phyloP scores from a whole-genome alignment of 2,888 invertebrate species.

The Choristoneura rosaceana region DNA sequence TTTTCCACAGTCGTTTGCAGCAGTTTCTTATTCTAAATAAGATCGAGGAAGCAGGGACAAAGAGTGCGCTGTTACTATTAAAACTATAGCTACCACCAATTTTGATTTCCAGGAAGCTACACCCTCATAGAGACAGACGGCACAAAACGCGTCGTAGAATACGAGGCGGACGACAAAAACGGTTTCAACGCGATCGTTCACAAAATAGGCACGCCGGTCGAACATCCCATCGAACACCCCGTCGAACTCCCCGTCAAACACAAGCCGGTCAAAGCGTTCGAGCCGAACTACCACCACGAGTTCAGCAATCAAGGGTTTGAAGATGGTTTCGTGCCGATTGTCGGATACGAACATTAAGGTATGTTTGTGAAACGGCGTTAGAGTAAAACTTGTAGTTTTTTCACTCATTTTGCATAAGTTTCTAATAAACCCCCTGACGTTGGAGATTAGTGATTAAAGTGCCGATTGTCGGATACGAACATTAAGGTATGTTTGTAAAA shows the following conservation, averaged over 20 bases:
- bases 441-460: too few relatives aligned
- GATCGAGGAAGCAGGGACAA: too few relatives aligned
- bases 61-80: too few relatives aligned
- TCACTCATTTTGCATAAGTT: too few relatives aligned
- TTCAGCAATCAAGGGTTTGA: conserved; percentile 58
- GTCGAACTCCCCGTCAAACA: conserved; percentile 52
- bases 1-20: too few relatives aligned
- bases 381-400: too few relatives aligned
- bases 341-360: conserved; percentile 64
- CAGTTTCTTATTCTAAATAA: too few relatives aligned
- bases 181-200: conserved; percentile 86
- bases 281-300: conserved; percentile 51
- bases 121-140: conserved; percentile 85
- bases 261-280: conserved; percentile 43
- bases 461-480: conserved; percentile 65
- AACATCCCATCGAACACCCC: conserved; percentile 52
- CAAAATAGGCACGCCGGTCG: conserved; percentile 76
- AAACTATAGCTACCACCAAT: not conserved
- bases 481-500: too few relatives aligned
- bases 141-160: conserved; percentile 85
- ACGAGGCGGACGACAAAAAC: conserved; percentile 86
- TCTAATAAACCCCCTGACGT: too few relatives aligned
- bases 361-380: too few relatives aligned
- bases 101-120: conserved; percentile 76
- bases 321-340: conserved; percentile 65